Evolutionary conservation across 2,797 vertebrate genomes (phyloP).

Genomic region (Gymnoscopelus microlampas): DNA sequence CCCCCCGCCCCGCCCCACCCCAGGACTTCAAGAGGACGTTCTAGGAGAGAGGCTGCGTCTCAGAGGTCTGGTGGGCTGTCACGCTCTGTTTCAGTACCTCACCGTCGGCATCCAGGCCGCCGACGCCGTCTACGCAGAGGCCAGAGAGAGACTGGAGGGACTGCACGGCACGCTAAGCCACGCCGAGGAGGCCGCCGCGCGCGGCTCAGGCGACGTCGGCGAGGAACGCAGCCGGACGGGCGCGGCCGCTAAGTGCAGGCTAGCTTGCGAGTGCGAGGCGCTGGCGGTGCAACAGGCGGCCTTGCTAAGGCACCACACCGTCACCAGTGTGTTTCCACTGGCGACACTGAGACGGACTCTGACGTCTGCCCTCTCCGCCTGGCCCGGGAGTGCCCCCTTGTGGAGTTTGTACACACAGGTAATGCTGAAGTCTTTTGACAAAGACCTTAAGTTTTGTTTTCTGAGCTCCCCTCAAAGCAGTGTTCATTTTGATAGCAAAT

Average conservation of each 20-base stretch:
- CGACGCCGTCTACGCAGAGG: conserved; percentile 76
- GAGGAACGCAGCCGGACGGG: not conserved
- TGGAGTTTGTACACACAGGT: conserved; percentile 89
- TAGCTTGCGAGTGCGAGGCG: conserved; percentile 76
- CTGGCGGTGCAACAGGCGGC: conserved; percentile 84
- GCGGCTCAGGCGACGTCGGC: not conserved
- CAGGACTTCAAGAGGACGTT: conserved; percentile 27
- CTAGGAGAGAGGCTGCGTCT: conserved; percentile 42
- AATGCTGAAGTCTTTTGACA: not conserved
- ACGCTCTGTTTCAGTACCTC: conserved; percentile 92
- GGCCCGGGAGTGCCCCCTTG: conserved; percentile 82
- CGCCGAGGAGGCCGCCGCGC: not conserved
- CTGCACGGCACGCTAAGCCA: conserved; percentile 35
- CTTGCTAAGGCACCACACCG: conserved; percentile 86
- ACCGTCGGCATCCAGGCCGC: conserved; percentile 89
- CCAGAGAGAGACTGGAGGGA: conserved; percentile 67
- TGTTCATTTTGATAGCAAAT: no score
- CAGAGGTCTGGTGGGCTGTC: conserved; percentile 84
- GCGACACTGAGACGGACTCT: conserved; percentile 84
- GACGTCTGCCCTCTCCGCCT: conserved; percentile 80
- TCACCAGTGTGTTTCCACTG: conserved; percentile 82
- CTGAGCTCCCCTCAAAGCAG: no score
- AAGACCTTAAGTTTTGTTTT: no score
- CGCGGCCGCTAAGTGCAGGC: not conserved
- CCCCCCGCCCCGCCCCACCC: no score